Evolutionary conservation across 2,888 invertebrate species (phyloP).

Genomic region (Eustalomyia histrio): DNA sequence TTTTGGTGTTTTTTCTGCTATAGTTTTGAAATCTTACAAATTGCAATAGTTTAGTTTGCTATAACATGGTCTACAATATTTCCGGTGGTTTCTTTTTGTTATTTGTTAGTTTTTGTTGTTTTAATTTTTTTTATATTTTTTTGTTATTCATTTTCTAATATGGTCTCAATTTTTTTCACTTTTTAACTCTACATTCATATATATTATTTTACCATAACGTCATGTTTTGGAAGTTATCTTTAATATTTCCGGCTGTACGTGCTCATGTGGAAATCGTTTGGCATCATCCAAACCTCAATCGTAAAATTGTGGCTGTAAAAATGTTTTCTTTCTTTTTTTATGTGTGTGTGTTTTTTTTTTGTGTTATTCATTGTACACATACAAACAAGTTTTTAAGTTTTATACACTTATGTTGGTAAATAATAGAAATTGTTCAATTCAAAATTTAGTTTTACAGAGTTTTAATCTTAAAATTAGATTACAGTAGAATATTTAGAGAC

Average conservation of each 20-base stretch:
- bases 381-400: slow-evolving; percentile 33
- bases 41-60: slow-evolving; percentile 49
- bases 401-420: slow-evolving; percentile 26
- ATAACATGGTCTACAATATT: slow-evolving; percentile 61
- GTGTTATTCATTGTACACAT: neutral
- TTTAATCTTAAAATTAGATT: neutral
- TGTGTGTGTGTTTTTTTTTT: neutral
- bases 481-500: neutral
- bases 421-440: slow-evolving; percentile 55
- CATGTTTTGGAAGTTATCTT: slow-evolving; percentile 65
- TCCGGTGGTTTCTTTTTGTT: slow-evolving; percentile 64
- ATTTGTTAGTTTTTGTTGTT: slow-evolving; percentile 41
- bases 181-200: slow-evolving; percentile 26
- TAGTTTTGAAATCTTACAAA: slow-evolving; percentile 53
- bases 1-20: slow-evolving; percentile 11
- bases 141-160: slow-evolving; percentile 46
- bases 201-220: slow-evolving; percentile 59
- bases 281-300: slow-evolving; percentile 62
- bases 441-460: neutral
- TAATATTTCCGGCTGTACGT: slow-evolving; percentile 66
- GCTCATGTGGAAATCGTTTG: slow-evolving; percentile 66
- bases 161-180: slow-evolving; percentile 39
- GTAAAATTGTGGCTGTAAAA: slow-evolving; percentile 62
- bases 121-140: slow-evolving; percentile 13
- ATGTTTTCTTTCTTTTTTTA: slow-evolving; percentile 39